A percentile compares a stretch with the other conserved stretches of the same genome.
phyloP scores from a whole-genome alignment of 2,888 invertebrate genomes.

The Agrotis clavis region DNA sequence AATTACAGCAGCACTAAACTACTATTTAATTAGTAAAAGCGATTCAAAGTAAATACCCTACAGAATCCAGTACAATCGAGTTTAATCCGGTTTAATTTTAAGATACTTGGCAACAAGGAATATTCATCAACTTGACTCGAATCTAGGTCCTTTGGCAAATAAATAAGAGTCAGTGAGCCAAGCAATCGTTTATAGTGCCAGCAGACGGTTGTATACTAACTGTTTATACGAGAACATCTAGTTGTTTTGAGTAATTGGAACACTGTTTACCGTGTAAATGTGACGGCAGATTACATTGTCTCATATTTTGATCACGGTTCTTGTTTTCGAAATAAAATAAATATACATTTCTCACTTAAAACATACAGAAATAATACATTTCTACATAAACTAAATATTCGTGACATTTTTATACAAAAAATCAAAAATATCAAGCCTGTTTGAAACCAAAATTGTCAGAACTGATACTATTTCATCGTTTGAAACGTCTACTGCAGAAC shows the following conservation, averaged over 20 bases:
- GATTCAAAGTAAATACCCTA: constrained; percentile 28
- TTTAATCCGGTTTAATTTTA: constrained; percentile 55
- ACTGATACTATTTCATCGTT: too few species aligned
- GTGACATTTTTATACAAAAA: too few species aligned
- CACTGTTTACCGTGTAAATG: neutral
- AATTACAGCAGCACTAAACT: constrained; percentile 27
- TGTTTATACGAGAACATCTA: neutral
- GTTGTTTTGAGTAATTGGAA: neutral
- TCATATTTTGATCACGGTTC: too few species aligned
- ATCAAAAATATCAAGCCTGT: too few species aligned
- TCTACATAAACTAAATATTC: too few species aligned
- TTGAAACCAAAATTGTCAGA: too few species aligned
- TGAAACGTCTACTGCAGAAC: too few species aligned
- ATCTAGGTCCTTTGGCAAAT: constrained; percentile 56
- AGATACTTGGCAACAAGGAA: constrained; percentile 51
- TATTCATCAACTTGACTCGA: constrained; percentile 50
- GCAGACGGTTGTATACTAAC: constrained; percentile 4
- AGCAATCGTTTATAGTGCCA: constrained; percentile 51
- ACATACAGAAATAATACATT: too few species aligned
- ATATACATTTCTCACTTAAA: too few species aligned
- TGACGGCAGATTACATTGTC: neutral
- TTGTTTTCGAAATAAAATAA: too few species aligned
- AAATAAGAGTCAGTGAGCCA: constrained; percentile 50
- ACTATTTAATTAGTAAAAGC: constrained; percentile 46
- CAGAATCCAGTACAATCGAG: constrained; percentile 33